A percentile compares a stretch with the other conserved stretches of the same genome.
Evolutionary conservation across 2,888 invertebrate genomes (phyloP).

Genomic region (Rutpela maculata): DNA sequence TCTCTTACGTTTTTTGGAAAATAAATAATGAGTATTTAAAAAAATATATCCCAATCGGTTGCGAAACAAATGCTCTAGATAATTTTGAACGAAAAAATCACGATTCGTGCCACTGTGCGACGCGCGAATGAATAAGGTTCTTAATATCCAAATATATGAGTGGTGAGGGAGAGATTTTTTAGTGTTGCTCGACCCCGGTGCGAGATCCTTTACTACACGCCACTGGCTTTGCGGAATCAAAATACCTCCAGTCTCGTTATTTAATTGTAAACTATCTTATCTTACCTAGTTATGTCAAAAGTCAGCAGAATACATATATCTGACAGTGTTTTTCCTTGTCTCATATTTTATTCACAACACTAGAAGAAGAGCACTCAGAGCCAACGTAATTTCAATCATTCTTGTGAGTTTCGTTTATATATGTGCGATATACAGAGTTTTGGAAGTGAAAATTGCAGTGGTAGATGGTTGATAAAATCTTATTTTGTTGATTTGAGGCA

Average conservation of each 20-base stretch:
- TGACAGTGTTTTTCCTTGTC: slow-evolving; percentile 49
- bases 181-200: too few relatives aligned
- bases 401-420: slow-evolving; percentile 68
- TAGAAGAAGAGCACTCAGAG: slow-evolving; percentile 73
- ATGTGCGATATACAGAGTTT: slow-evolving; percentile 52
- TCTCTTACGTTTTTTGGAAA: too few relatives aligned
- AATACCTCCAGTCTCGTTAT: background rate
- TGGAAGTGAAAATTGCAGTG: slow-evolving; percentile 44
- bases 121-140: too few relatives aligned
- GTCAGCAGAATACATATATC: slow-evolving; percentile 20
- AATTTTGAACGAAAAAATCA: too few relatives aligned
- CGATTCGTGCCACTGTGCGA: too few relatives aligned
- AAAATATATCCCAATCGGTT: too few relatives aligned
- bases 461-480: slow-evolving; percentile 45
- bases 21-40: too few relatives aligned
- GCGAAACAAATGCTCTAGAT: too few relatives aligned
- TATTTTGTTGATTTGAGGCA: slow-evolving; percentile 1
- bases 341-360: slow-evolving; percentile 56
- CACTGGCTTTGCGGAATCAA: too few relatives aligned
- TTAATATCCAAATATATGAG: too few relatives aligned
- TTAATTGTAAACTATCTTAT: background rate
- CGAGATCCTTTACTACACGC: too few relatives aligned
- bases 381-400: slow-evolving; percentile 70
- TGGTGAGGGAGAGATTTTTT: too few relatives aligned
- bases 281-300: background rate